Evolutionary conservation across 2,888 invertebrate species (phyloP).

Genomic region (Tholera decimalis): DNA sequence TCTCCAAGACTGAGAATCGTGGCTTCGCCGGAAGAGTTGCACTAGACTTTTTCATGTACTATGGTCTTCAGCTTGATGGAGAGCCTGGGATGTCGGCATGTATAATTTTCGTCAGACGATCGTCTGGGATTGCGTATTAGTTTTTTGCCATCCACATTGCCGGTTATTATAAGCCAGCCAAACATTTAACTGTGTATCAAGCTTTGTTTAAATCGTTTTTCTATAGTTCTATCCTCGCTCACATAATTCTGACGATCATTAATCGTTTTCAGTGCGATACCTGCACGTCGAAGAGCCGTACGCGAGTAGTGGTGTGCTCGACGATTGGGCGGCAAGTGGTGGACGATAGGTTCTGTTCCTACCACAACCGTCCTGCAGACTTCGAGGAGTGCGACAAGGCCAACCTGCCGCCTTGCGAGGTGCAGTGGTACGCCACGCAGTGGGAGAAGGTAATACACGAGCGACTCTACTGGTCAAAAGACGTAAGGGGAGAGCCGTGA

Average conservation of each 20-base stretch:
- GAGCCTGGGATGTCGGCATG: no score
- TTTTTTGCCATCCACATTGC: no score
- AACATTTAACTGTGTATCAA: no score
- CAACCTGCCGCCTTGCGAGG: constrained; percentile 92
- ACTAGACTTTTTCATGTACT: no score
- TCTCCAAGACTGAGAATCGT: no score
- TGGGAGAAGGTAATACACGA: constrained; percentile 95
- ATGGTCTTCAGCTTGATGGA: no score
- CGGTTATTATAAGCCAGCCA: no score
- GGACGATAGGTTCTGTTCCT: constrained; percentile 93
- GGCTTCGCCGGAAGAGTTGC: no score
- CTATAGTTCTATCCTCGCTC: no score
- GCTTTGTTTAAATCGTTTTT: no score
- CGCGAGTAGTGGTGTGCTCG: constrained; percentile 94
- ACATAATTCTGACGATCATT: background rate
- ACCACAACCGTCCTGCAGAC: constrained; percentile 92
- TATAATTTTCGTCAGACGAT: no score
- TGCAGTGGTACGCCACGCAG: constrained; percentile 97
- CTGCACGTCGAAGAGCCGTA: constrained; percentile 94
- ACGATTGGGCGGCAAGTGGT: constrained; percentile 93
- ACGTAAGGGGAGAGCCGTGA: background rate
- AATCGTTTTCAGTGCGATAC: constrained; percentile 94
- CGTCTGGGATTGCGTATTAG: no score
- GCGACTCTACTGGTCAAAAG: background rate
- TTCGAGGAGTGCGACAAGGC: constrained; percentile 93